These are phyloP conservation scores for Ornithoptera priamus DNA, from an alignment of 2,888 invertebrate species.

Conservation along the genomic window DNA sequence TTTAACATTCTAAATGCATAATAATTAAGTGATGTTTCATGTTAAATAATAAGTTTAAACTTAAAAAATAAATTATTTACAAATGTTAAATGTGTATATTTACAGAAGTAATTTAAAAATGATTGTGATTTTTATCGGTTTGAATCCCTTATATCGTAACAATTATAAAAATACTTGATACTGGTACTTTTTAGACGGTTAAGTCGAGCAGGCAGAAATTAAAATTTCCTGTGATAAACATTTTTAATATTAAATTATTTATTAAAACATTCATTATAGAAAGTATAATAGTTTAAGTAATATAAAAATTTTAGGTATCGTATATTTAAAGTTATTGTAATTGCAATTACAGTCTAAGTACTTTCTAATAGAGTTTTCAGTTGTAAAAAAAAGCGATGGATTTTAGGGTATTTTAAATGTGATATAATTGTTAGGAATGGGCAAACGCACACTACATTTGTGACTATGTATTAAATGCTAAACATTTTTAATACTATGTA, in stretches of 20 bases:
- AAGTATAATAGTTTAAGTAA: neutral
- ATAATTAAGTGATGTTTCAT: constrained; percentile 10
- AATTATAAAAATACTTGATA: neutral
- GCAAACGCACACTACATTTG: constrained; percentile 8
- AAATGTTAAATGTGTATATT: constrained; percentile 47
- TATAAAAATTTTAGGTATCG: neutral
- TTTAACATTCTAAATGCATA: constrained; percentile 8
- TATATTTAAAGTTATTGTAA: neutral
- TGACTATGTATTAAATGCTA: constrained; percentile 18
- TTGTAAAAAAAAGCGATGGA: neutral
- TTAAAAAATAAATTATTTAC: constrained; percentile 33
- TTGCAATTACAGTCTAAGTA: neutral
- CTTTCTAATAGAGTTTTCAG: neutral
- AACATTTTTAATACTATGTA: constrained; percentile 50
- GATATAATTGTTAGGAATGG: neutral
- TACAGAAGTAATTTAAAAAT: constrained; percentile 41
- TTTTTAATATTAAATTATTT: too few species aligned
- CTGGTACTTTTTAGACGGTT: neutral
- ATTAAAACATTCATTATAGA: too few species aligned
- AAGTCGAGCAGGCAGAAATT: neutral
- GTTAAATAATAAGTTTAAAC: constrained; percentile 19
- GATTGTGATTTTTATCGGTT: constrained; percentile 34
- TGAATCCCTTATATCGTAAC: constrained; percentile 13
- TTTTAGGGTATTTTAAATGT: constrained; percentile 1
- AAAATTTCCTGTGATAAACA: neutral